Percentiles rank a stretch among this genome's conserved stretches.
Evolutionary conservation across 1,140 invertebrate genomes (phyloP).

Genomic region (Drosophila oshimai): DNA sequence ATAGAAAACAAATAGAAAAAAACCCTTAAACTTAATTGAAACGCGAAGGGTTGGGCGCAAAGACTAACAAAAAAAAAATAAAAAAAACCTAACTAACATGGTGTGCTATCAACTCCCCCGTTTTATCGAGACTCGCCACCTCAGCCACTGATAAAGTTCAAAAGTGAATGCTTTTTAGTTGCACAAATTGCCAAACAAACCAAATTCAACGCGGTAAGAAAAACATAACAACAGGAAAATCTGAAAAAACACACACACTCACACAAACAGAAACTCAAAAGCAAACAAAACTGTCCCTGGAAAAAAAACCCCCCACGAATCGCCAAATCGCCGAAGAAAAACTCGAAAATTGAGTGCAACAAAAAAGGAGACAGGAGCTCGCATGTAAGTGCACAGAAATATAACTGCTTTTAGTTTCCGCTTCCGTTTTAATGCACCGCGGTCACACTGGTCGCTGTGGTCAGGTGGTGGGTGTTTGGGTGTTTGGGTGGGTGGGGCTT

Average conservation of each 20-base stretch:
- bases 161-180: slow-evolving; percentile 79
- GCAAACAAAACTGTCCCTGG: slow-evolving; percentile 19
- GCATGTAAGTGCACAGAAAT: slow-evolving; percentile 69
- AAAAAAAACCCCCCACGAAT: slow-evolving; percentile 25
- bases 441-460: slow-evolving; percentile 38
- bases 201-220: slow-evolving; percentile 31
- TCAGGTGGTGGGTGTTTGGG: neutral
- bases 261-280: slow-evolving; percentile 3
- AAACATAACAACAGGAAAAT: slow-evolving; percentile 9
- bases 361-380: slow-evolving; percentile 4
- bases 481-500: neutral
- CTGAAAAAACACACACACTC: neutral
- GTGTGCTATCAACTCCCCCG: slow-evolving; percentile 2
- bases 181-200: slow-evolving; percentile 77
- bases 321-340: slow-evolving; percentile 44
- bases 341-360: slow-evolving; percentile 27
- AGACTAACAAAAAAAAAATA: slow-evolving; percentile 18
- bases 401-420: slow-evolving; percentile 76
- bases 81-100: slow-evolving; percentile 43
- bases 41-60: neutral
- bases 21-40: slow-evolving; percentile 4
- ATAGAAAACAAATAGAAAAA: neutral
- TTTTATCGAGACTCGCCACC: slow-evolving; percentile 11
- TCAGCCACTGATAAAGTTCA: slow-evolving; percentile 64
- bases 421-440: slow-evolving; percentile 72